Evolutionary conservation across 2,797 vertebrate genomes (phyloP), one percentile per base, ranked within the genome.

Genomic region (Danio kyathit): DNA sequence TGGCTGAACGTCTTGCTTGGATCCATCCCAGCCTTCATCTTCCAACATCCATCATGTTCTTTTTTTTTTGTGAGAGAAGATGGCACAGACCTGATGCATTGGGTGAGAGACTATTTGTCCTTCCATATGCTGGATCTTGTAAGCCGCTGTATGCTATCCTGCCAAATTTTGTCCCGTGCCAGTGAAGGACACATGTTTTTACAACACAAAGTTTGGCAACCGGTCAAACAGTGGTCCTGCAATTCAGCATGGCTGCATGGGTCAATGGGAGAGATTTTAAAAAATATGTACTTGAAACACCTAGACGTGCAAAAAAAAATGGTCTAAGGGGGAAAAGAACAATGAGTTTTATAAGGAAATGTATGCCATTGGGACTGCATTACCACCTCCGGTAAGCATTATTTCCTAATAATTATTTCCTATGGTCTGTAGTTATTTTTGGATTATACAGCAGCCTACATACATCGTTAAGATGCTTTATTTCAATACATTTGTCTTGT

Each of bases 61-160:
- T 96, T 94, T 29, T 29, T 96, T 87, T 29, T 90, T 90, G 88
- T 91, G 84, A 78, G 90, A 92, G 85, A 94, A 89, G 93, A 95
- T 96, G 96, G 95, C 96, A 95, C 93, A 92, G 94, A 96, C 96
- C 96, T 95, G 96, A 96, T 96, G 95, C 94, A 93, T 91, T 89
- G 94, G 95, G 94, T 93, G 93, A 93, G 94, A 94, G 95, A 94
- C 92, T 91, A 92, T 94, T 95, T 96, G 95, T 97, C 94, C 92
- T 93, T 94, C 96, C 97, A 98, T 98, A 98, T 99, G 97, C 94
- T 95, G 90, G 91, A 89, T 93, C 96, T 96, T 97, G 96, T 97
- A 96, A 96, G 94, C 89, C 93, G 90, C 94, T 95, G 93, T 92
- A 92, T 92, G 91, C 90, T 90, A 94, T 92, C 91, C 92, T 91